Conservation (phyloP, 1,140 invertebrate genomes). For the Himalopsyche phryganea region DNA sequence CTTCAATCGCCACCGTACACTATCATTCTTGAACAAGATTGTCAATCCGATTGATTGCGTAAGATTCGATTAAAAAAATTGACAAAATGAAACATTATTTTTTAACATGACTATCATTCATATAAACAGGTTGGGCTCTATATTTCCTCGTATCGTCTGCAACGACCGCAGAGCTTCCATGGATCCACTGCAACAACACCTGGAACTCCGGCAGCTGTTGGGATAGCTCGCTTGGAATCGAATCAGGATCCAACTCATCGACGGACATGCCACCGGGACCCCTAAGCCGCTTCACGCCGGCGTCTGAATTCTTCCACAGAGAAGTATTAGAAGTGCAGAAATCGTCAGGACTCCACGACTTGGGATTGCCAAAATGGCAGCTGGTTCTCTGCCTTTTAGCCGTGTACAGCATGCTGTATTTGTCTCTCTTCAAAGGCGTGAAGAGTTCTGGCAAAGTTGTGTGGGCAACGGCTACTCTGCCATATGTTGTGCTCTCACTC, state of each 20-base stretch:
- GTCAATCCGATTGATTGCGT: too few relatives aligned
- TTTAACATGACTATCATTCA: too few relatives aligned
- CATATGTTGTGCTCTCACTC: conserved; percentile 73
- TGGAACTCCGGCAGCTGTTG: conserved; percentile 79
- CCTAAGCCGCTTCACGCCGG: conserved; percentile 57
- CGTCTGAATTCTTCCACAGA: conserved; percentile 64
- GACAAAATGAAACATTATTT: too few relatives aligned
- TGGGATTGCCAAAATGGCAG: conserved; percentile 72
- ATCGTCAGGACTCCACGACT: conserved; percentile 65
- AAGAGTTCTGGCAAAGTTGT: conserved; percentile 85
- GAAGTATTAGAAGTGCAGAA: conserved; percentile 73
- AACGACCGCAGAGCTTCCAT: conserved; percentile 66
- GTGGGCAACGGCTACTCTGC: conserved; percentile 77
- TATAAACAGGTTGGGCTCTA: conserved; percentile 67
- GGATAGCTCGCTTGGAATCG: conserved; percentile 41
- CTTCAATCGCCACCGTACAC: too few relatives aligned
- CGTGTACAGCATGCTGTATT: conserved; percentile 74
- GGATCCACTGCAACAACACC: conserved; percentile 77
- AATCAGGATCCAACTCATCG: conserved; percentile 27
- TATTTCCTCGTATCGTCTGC: conserved; percentile 75
- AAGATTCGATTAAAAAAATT: too few relatives aligned
- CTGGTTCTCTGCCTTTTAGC: conserved; percentile 64
- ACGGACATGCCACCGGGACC: conserved; percentile 45
- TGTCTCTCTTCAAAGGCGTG: conserved; percentile 81
- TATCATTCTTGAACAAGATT: too few relatives aligned